Base-by-base conservation (phyloP, 2,797 vertebrate species). In the Gastrophryne carolinensis region DNA sequence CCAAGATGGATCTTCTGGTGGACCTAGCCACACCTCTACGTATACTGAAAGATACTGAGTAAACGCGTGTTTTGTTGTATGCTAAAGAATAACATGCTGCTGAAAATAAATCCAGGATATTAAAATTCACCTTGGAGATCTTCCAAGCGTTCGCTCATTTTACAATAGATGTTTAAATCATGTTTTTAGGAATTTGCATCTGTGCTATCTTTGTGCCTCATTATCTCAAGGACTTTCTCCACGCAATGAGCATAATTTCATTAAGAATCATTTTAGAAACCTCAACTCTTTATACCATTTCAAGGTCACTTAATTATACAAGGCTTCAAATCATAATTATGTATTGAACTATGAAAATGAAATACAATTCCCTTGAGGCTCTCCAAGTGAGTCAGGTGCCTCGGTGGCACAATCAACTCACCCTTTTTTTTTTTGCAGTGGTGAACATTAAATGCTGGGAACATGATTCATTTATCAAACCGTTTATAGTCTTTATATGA, bases 231-330 rank as follows among this genome's bases (percentile, higher is more conserved):
- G 24, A 66, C 19, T 66, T 44, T 63, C 24, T 44, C 6, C n/a
- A 41, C 17, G 37, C 60, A 44, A 24, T 63, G 39, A 63, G 60
- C 34, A 44, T 63, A 63, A 63, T 63, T 63, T 63, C 23, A 63
- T 63, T 63, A 63, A 21, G 35, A 63, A 63, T 41, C 34, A 24
- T 39, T 39, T 56, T 63, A 63, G 35, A 63, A 39, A 37, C 60
- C 60, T 12, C 21, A 63, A 63, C 34, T 44, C 34, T 23, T 63
- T 39, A 63, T 41, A 44, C 19, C n/a, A 66, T 35, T 19, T 35
- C 32, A 24, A 37, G 52, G 52, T 69, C 23, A 69, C 24, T 41
- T 56, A 54, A 39, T 56, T 69, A 57, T 44, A 56, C 35, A 21
- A 57, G 24, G 7, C 34, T 56, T 56, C 35, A 29, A 53, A 67